phyloP scores from a whole-genome alignment of 2,113 vertebrate species.

The Ciconia boyciana region DNA sequence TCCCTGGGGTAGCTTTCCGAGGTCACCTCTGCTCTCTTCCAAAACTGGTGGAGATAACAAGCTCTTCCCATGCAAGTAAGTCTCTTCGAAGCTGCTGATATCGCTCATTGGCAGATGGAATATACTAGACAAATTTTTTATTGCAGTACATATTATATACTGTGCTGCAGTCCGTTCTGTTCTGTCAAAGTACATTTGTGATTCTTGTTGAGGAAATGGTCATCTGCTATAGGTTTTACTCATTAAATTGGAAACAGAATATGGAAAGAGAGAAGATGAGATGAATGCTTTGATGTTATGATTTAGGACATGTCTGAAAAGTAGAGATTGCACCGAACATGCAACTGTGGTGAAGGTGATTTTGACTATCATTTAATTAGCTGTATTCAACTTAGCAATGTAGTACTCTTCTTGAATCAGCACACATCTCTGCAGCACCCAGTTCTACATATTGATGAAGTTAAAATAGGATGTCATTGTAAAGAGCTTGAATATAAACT shows the following conservation, averaged over 20 bases:
- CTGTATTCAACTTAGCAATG: not conserved
- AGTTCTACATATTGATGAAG: not conserved
- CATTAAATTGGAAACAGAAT: not conserved
- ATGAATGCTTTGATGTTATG: not conserved
- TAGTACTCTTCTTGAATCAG: not conserved
- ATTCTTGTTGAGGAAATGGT: not conserved
- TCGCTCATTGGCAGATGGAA: not conserved
- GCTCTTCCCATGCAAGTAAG: slow-evolving; percentile 40
- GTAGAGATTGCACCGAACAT: not conserved
- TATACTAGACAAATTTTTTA: not conserved
- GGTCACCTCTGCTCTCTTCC: not conserved
- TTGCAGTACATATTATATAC: not conserved
- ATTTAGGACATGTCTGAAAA: not conserved
- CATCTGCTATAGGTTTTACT: not conserved
- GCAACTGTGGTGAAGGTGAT: not conserved
- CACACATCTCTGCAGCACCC: not conserved
- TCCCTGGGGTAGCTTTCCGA: slow-evolving; percentile 6
- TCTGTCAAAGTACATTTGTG: not conserved
- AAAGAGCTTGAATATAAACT: not conserved
- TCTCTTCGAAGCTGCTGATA: not conserved
- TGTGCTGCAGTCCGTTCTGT: not conserved
- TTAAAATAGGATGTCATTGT: not conserved
- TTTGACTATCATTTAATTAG: not conserved
- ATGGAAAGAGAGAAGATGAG: not conserved
- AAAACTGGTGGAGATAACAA: not conserved